Evolutionary conservation across 2,888 invertebrate genomes (phyloP), one percentile per base, ranked within the genome.

Genomic region (Aricia artaxerxes): DNA sequence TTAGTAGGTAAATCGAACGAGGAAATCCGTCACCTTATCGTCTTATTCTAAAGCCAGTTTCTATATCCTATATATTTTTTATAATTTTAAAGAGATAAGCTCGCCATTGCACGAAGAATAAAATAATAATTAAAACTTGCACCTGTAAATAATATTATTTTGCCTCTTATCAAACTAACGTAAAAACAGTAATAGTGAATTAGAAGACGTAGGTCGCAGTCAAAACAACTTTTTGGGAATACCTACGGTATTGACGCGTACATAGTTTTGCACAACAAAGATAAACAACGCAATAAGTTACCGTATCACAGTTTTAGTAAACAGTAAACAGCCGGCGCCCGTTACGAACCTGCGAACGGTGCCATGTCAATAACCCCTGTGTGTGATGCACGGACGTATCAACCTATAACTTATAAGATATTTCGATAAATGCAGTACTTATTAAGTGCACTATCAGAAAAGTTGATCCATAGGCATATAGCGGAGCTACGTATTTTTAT

Each of bases 321-420:
- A 78, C 73, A 78, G 78, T 78, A 78, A 79, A 79, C 73, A 79
- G 61, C 44, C 79, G 79, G 61, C 73, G 75, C 73, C 78, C 79
- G 79, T 79, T 79, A 79, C 61, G 75, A 73, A 61, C 79, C 75
- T 49, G 75, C 78, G 61, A 79, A 75, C 64, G 73, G 79, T 79
- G 79, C 49, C 79, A 61, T 79, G 79, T 79, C 79, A 79, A 75
- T 79, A 75, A 79, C 79, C 79, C 31, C 69, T 24, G 24, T 38
- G 11, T 31, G 40, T 73, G 44, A 49, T 75, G 75, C 64, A 78
- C 73, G 57, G 73, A 72, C 79, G 75, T 24, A 31, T 57, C 13
- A 16, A 57, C 73, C 61, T 61, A 79, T 53, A 16, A 57, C 73
- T 49, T 61, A 79, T 53, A 53, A 6, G 53, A 35, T 69, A 69